Base-by-base conservation (phyloP, 1,140 invertebrate species). In the Sarcophaga bullata region DNA sequence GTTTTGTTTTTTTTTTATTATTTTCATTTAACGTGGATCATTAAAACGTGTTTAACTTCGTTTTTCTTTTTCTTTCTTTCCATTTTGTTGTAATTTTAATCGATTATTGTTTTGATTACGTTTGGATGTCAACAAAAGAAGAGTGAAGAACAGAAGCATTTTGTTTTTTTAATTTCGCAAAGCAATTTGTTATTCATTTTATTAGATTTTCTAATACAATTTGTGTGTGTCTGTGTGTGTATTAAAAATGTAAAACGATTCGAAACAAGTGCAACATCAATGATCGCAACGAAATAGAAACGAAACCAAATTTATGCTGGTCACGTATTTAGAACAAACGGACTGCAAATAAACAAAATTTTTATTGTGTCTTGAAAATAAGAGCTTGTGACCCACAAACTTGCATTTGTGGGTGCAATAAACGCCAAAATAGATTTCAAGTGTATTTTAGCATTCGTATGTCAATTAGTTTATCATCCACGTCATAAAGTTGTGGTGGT, bases 251-350 rank as follows among this genome's bases (percentile, higher is more conserved):
- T n/a, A n/a, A n/a, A n/a, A n/a, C n/a, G 75, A 78, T 78, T 78
- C 50, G 75, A 76, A 17, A 48, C 62, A 68, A 68, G 9, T 73
- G 25, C 10, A 19, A 47, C 48, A 81, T 47, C 52, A 52, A 52
- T 9, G 3, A 15, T 46, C 8, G 25, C 37, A 47, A 17, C 80
- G 54, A 17, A 10, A 80, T 17, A 68, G n/a, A 62, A 80, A 80
- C 49, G 15, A 73, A 37, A 37, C 4, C 4, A 4, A 2, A 37
- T 37, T 1, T 37, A 37, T 80, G 75, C 84, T 48, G 84, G 46
- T 85, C 88, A 88, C 88, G 88, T 89, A 89, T 88, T 85, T 88
- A 87, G 88, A 86, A 87, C 88, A 86, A 88, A 85, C 88, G 87
- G 87, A 81, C 49, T 68, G 76, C 37, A 37, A 37, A 37, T 1